phyloP scores from a whole-genome alignment of 2,113 vertebrate species.

The Sinocyclocheilus anophthalmus region DNA sequence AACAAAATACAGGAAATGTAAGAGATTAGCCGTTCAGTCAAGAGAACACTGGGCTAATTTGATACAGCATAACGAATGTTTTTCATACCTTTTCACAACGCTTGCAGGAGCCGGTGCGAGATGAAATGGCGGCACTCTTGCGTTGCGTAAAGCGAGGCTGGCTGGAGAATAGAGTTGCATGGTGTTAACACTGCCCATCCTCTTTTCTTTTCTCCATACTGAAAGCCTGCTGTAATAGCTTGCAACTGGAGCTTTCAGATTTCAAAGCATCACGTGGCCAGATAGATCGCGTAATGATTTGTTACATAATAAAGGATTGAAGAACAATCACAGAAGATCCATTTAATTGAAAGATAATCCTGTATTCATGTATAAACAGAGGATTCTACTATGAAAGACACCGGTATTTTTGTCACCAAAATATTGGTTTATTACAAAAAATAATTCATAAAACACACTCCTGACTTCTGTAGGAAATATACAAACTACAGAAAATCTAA shows the following conservation, averaged over 20 bases:
- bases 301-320: not conserved
- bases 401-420: constrained; percentile 53
- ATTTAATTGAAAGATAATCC: not conserved
- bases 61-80: not conserved
- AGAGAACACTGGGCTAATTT: not conserved
- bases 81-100: constrained; percentile 23
- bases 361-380: not conserved
- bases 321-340: not conserved
- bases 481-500: constrained; percentile 61
- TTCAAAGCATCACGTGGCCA: not conserved
- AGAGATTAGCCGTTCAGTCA: too few species aligned
- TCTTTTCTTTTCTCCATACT: not conserved
- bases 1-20: not conserved
- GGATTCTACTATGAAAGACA: not conserved
- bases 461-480: constrained; percentile 64
- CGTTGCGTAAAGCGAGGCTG: not conserved
- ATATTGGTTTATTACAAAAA: constrained; percentile 69
- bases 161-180: not conserved
- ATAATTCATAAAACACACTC: constrained; percentile 53
- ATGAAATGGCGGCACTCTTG: constrained; percentile 43
- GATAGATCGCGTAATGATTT: not conserved
- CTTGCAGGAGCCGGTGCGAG: not conserved
- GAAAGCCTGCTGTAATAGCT: not conserved
- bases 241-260: not conserved
- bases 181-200: not conserved